Evolutionary conservation across 2,888 invertebrate genomes (phyloP), one percentile per base, ranked within the genome.

Genomic region (Globia sparganii): DNA sequence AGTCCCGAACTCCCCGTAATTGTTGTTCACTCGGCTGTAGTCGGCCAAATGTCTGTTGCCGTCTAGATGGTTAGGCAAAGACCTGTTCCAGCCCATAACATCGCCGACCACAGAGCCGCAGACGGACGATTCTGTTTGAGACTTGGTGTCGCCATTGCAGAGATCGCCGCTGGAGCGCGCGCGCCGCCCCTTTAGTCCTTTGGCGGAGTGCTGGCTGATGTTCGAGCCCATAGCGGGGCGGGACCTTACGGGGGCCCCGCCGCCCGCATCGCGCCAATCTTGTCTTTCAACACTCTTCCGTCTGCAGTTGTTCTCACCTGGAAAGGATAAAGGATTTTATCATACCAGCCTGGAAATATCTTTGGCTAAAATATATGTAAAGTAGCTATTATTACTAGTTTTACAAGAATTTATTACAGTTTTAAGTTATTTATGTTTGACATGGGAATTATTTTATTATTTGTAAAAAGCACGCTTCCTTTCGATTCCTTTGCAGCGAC

Each of bases 141-240:
- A 95, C 84, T 96, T 96, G 13, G 94, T 92, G 90, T 97, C 97
- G 91, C 97, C 97, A 94, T 98, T 98, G 96, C 98, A 98, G 62
- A 98, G 97, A 93, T 98, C 98, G 64, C 98, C 98, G 88, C 98
- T 98, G 83, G 98, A 98, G 87, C 98, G 97, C 58, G 98, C 98
- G 85, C 98, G 96, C 81, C 98, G 97, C 81, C 98, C 98, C 77
- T 97, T 97, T 69, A 98, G 97, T 87, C 98, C 97, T 91, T 98
- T 98, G 89, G 97, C 97, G 91, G 97, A 98, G 94, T 98, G 98
- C 85, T 98, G 97, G 97, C 98, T 98, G 92, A 98, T 97, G 97
- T 98, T 98, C 81, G 98, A 98, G 93, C 98, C 98, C 98, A 98
- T 98, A 90, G 94, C 97, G 91, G 91, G 95, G 95, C 95, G 95